Percentiles rank a stretch among this genome's conserved stretches.
phyloP scores from a whole-genome alignment of 2,113 vertebrate species.

The Myotis davidii region DNA sequence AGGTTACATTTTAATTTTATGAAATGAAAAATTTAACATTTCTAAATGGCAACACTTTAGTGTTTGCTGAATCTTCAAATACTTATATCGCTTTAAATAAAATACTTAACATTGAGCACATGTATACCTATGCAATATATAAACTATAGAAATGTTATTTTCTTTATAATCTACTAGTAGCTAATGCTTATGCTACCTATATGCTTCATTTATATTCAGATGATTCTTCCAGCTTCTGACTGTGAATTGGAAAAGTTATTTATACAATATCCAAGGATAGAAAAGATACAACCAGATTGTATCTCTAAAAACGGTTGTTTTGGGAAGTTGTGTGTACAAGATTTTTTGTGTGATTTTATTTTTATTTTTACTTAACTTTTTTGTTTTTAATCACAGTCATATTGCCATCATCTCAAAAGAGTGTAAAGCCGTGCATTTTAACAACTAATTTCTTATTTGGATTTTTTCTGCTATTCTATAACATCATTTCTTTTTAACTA shows the following conservation, averaged over 20 bases:
- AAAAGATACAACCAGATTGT: constrained; percentile 70
- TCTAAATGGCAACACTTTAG: constrained; percentile 59
- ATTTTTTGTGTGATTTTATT: constrained; percentile 42
- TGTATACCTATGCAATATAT: neutral
- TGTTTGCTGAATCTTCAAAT: constrained; percentile 15
- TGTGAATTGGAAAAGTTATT: constrained; percentile 68
- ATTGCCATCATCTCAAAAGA: constrained; percentile 2
- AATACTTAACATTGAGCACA: neutral
- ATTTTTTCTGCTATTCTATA: neutral
- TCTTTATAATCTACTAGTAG: constrained; percentile 1
- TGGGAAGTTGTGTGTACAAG: constrained; percentile 43
- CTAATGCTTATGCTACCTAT: constrained; percentile 52
- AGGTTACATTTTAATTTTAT: constrained; percentile 67
- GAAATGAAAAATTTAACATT: constrained; percentile 74
- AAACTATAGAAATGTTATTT: neutral
- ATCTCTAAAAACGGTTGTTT: constrained; percentile 64
- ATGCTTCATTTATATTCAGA: constrained; percentile 68
- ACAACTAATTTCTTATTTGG: neutral
- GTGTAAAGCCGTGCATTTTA: constrained; percentile 24
- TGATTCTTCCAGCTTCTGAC: constrained; percentile 48
- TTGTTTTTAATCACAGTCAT: constrained; percentile 47
- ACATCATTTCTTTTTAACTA: neutral
- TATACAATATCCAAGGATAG: constrained; percentile 63
- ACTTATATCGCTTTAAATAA: constrained; percentile 19
- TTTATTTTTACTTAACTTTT: constrained; percentile 47